These are phyloP conservation scores for Sisyra terminalis DNA, from an alignment of 2,888 invertebrate species.

Conservation along the genomic window DNA sequence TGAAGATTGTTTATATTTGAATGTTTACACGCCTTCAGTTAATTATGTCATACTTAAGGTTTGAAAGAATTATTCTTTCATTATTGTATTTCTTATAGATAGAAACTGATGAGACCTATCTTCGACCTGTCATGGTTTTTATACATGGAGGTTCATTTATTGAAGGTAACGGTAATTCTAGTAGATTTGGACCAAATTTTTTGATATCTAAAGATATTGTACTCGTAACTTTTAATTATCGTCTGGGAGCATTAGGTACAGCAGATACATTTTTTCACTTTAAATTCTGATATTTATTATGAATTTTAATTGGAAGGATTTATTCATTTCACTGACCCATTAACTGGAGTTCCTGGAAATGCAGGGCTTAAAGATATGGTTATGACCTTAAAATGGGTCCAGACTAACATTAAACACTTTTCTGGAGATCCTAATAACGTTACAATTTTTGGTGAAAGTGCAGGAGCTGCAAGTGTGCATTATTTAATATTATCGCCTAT, in stretches of 20 bases:
- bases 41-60: background rate
- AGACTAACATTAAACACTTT: background rate
- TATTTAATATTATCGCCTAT: background rate
- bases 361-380: slow-evolving; percentile 1
- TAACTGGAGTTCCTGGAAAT: background rate
- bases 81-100: too few relatives aligned
- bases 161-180: background rate
- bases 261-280: background rate
- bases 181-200: background rate
- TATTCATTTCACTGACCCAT: background rate
- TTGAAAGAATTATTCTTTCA: background rate
- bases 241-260: background rate
- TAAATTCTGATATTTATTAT: background rate
- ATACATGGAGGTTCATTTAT: background rate
- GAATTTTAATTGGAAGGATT: background rate
- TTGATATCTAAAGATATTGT: background rate
- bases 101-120: too few relatives aligned
- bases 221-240: background rate
- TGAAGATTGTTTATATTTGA: slow-evolving; percentile 2
- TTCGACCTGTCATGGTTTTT: slow-evolving; percentile 1
- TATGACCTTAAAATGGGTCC: background rate
- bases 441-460: slow-evolving; percentile 1
- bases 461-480: background rate
- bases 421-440: background rate
- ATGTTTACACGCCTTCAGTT: background rate